phyloP scores from a whole-genome alignment of 2,888 invertebrate species.

The Barypeithes pellucidus region DNA sequence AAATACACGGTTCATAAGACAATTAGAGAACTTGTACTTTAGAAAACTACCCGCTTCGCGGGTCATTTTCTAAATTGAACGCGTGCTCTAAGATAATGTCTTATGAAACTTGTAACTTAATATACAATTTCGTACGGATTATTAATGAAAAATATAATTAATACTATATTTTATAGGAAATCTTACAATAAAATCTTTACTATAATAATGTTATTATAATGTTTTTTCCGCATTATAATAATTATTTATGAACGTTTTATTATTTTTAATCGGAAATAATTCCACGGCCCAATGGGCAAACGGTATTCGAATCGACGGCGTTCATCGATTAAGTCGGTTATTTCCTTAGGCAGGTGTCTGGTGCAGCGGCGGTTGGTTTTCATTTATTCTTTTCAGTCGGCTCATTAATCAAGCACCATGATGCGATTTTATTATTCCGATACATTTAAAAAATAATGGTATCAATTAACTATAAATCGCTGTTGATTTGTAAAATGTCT shows the following conservation, averaged over 20 bases:
- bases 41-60: no score
- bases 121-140: no score
- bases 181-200: no score
- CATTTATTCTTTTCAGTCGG: constrained; percentile 18
- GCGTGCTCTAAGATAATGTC: no score
- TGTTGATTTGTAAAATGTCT: background rate
- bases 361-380: constrained; percentile 26
- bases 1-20: no score
- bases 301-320: constrained; percentile 12
- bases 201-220: no score
- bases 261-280: constrained; percentile 18
- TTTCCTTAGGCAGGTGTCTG: constrained; percentile 34
- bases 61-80: no score
- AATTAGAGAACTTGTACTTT: no score
- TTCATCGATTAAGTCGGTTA: constrained; percentile 27
- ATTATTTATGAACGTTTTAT: constrained; percentile 10
- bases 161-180: no score
- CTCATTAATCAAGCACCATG: constrained; percentile 27
- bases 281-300: constrained; percentile 11
- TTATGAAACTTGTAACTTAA: no score
- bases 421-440: constrained; percentile 25
- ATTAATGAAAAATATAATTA: no score
- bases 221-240: no score
- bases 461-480: constrained; percentile 9
- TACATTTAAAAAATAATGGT: constrained; percentile 24